Evolutionary conservation across 2,888 invertebrate species (phyloP).

Genomic region (Mythimna ferrago): DNA sequence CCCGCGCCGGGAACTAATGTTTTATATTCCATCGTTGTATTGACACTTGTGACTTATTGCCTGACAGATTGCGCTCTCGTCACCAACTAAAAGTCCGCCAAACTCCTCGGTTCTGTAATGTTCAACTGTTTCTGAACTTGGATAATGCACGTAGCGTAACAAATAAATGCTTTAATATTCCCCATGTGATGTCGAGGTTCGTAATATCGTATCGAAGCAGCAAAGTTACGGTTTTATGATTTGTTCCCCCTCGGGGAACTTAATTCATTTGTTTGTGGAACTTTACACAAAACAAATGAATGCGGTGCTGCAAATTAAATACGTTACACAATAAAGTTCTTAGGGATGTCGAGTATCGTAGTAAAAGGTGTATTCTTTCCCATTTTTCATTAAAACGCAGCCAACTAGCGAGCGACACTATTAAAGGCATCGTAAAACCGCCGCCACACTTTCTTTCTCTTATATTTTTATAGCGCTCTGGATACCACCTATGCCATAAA

Average conservation of each 20-base stretch:
- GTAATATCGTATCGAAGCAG: constrained; percentile 44
- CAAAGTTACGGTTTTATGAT: constrained; percentile 54
- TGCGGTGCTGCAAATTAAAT: constrained; percentile 56
- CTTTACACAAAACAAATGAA: constrained; percentile 44
- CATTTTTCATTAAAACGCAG: constrained; percentile 60
- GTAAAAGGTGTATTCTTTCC: constrained; percentile 20
- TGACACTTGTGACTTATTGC: constrained; percentile 86
- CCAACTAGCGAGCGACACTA: constrained; percentile 78
- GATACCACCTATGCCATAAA: constrained; percentile 88
- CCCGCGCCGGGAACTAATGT: constrained; percentile 79
- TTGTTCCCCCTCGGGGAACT: constrained; percentile 49
- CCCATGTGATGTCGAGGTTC: constrained; percentile 45
- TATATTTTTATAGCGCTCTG: constrained; percentile 84
- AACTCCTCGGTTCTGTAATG: constrained; percentile 38
- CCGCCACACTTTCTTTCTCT: constrained; percentile 81
- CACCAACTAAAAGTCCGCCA: constrained; percentile 35
- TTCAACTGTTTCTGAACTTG: constrained; percentile 36
- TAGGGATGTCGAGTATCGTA: constrained; percentile 5
- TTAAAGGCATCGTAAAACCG: constrained; percentile 82
- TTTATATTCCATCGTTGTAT: constrained; percentile 86
- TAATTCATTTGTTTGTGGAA: constrained; percentile 55
- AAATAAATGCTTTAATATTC: constrained; percentile 54
- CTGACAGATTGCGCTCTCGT: constrained; percentile 75
- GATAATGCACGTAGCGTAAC: constrained; percentile 43
- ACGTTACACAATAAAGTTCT: constrained; percentile 29